Percentiles rank a stretch among this genome's conserved stretches.
Evolutionary conservation across 2,113 vertebrate species (phyloP).

Genomic region (Mustela nigripes): DNA sequence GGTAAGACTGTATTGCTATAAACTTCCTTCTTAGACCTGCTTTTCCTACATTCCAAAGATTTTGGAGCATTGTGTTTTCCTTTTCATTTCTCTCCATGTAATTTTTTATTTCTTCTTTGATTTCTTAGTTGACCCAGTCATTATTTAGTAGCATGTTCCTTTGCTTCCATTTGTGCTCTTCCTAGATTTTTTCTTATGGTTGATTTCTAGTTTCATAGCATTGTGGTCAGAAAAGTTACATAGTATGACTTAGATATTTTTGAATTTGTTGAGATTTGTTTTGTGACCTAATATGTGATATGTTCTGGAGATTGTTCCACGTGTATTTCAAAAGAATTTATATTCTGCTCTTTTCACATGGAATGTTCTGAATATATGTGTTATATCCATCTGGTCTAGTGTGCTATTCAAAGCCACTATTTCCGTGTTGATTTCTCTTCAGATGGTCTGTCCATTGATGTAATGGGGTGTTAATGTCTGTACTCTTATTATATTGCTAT

Average conservation of each 20-base stretch:
- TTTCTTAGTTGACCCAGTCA: too few relatives aligned
- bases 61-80: neutral
- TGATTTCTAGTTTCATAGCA: too few relatives aligned
- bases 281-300: too few relatives aligned
- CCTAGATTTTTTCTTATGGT: too few relatives aligned
- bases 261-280: too few relatives aligned
- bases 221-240: too few relatives aligned
- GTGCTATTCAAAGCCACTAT: neutral
- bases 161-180: too few relatives aligned
- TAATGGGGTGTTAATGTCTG: neutral
- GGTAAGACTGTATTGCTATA: neutral
- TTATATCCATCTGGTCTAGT: neutral
- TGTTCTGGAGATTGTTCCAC: neutral
- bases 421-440: neutral
- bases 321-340: neutral
- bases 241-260: too few relatives aligned
- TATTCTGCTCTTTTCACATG: neutral
- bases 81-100: neutral
- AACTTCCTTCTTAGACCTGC: neutral
- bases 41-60: neutral
- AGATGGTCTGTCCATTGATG: neutral
- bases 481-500: too few relatives aligned
- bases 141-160: too few relatives aligned
- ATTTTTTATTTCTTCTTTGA: neutral
- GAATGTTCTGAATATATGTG: neutral